These are phyloP conservation scores for Bombus turneri DNA, from an alignment of 1,140 invertebrate species.

Conservation along the genomic window DNA sequence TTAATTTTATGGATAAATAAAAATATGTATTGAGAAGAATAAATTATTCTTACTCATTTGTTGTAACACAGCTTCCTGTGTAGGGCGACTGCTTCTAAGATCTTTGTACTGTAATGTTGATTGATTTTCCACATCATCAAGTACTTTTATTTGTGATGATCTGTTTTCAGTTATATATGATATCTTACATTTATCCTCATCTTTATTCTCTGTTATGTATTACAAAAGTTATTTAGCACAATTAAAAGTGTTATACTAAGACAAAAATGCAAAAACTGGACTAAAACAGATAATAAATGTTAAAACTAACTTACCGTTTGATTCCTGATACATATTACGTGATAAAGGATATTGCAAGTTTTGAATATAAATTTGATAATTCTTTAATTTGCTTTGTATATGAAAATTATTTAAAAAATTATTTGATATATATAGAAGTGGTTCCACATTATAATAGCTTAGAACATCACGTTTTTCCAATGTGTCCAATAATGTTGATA, in stretches of 20 bases:
- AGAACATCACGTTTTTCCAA: slow-evolving; percentile 74
- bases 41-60: slow-evolving; percentile 36
- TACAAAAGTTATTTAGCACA: slow-evolving; percentile 11
- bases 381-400: slow-evolving; percentile 49
- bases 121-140: background rate
- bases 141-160: background rate
- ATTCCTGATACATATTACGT: slow-evolving; percentile 58
- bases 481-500: slow-evolving; percentile 68
- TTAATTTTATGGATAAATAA: background rate
- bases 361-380: slow-evolving; percentile 66
- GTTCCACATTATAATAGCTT: slow-evolving; percentile 62
- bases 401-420: slow-evolving; percentile 53
- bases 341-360: background rate
- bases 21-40: background rate
- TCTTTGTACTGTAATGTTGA: background rate
- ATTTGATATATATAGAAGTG: slow-evolving; percentile 66
- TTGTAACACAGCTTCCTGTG: slow-evolving; percentile 29
- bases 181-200: background rate
- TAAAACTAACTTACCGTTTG: slow-evolving; percentile 58
- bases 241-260: slow-evolving; percentile 29
- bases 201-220: slow-evolving; percentile 4
- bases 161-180: background rate
- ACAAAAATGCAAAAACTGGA: slow-evolving; percentile 15
- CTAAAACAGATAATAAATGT: background rate
- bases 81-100: background rate